phyloP scores from a whole-genome alignment of 1,140 invertebrate genomes.

The Solenopsis fugax region DNA sequence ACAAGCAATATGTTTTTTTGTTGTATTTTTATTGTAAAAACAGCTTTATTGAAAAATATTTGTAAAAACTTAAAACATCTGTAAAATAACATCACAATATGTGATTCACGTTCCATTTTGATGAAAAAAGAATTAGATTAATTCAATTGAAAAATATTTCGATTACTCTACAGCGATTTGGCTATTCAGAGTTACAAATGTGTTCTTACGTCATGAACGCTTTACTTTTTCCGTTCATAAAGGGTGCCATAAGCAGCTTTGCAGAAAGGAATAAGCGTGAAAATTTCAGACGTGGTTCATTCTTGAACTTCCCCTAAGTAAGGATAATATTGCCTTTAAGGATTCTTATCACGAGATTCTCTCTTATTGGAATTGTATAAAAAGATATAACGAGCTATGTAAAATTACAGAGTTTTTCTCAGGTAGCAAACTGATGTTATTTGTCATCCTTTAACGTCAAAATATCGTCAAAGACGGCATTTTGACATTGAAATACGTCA shows the following conservation, averaged over 20 bases:
- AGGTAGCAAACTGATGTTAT: too few species aligned
- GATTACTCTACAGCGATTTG: background rate
- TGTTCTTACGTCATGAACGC: background rate
- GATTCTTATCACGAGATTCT: background rate
- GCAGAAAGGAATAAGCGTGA: background rate
- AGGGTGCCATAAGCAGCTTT: background rate
- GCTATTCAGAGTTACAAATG: background rate
- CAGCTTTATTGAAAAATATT: background rate
- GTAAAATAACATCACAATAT: background rate
- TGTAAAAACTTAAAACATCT: background rate
- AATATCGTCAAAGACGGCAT: too few species aligned
- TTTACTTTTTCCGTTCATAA: background rate
- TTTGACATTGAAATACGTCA: too few species aligned
- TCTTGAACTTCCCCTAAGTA: background rate
- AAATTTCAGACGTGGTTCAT: constrained; percentile 20
- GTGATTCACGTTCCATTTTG: background rate
- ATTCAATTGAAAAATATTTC: background rate
- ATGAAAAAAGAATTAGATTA: background rate
- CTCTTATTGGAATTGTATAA: background rate
- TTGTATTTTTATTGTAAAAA: background rate
- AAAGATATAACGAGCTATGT: background rate
- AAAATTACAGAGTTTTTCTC: too few species aligned
- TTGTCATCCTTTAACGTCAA: too few species aligned
- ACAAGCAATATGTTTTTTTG: background rate
- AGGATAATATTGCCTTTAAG: background rate